Base-by-base conservation (phyloP, 2,797 vertebrate genomes). In the Toxotes lorentzi region DNA sequence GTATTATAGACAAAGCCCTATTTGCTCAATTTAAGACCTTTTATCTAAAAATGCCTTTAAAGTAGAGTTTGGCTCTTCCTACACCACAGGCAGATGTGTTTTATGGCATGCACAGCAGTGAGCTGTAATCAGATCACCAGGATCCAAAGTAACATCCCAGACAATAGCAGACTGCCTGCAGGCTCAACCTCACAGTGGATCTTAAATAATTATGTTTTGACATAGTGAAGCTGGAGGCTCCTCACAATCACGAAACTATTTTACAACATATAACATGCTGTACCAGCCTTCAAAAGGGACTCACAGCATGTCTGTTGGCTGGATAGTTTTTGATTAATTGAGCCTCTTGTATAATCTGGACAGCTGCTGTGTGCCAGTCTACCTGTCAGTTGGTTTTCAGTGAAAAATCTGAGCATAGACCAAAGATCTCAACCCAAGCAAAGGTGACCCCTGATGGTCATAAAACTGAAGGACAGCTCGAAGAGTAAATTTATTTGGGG, bases 61-160 rank as follows among this genome's bases (percentile, higher is more conserved):
- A 73, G 70, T 73, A 53, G 27, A 69, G 73, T 69, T 83, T 35
- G 62, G 48, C 54, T 58, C 73, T 78, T 81, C 75, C 50, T 66
- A 7, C 72, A 75, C 73, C 79, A 66, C 82, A 78, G 71, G 59
- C 79, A 84, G 70, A 74, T 84, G 76, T 79, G 73, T 84, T 87
- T 86, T 81, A 83, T 57, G 50, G 76, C 74, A 63, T 38, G 51
- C 41, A 32, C 67, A 79, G 43, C 76, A 79, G 58, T 61, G 69
- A 75, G 78, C 73, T 86, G 79, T 83, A 85, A 89, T 89, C 82
- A 84, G 63, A 80, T 78, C 71, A 61, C 58, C 57, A 76, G 62
- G 69, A 79, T 79, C 71, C 71, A 10, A 32, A 84, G 64, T 63
- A 66, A 77, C 69, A 81, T 83, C 80, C 69, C 48, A 78, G 70